Evolutionary conservation across 2,113 vertebrate species (phyloP).

Genomic region (Pao palembangensis): DNA sequence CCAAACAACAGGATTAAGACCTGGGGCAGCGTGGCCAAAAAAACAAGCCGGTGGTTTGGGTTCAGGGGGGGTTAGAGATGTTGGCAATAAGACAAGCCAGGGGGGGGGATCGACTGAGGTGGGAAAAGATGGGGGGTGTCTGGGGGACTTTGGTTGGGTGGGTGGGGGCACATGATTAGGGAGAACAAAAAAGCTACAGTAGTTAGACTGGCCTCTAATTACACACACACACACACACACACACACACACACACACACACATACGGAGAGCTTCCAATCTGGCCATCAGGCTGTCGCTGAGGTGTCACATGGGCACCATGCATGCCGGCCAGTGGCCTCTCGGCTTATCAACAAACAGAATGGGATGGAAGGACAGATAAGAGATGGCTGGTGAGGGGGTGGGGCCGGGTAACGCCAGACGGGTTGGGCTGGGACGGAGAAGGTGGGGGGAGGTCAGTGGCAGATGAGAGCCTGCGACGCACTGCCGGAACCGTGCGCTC

Average conservation of each 20-base stretch:
- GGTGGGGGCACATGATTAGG: slow-evolving; percentile 45
- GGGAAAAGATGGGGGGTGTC: too few species aligned
- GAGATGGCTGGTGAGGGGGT: slow-evolving; percentile 55
- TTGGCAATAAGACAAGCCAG: slow-evolving; percentile 47
- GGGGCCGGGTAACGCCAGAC: slow-evolving; percentile 30
- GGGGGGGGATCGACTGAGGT: slow-evolving; percentile 5
- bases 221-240: slow-evolving; percentile 31
- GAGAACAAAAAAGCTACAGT: slow-evolving; percentile 67
- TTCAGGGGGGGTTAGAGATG: slow-evolving; percentile 20
- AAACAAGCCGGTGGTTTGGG: slow-evolving; percentile 44
- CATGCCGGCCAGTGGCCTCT: slow-evolving; percentile 65
- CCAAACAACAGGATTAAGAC: slow-evolving; percentile 72
- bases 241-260: slow-evolving; percentile 28
- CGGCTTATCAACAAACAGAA: slow-evolving; percentile 70
- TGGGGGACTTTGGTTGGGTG: neutral
- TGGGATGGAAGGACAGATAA: slow-evolving; percentile 65
- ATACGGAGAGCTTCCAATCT: slow-evolving; percentile 60
- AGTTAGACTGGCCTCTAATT: slow-evolving; percentile 50
- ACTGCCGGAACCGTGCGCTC: slow-evolving; percentile 15
- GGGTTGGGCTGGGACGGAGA: slow-evolving; percentile 12
- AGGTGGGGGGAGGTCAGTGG: slow-evolving; percentile 28
- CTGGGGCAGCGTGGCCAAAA: slow-evolving; percentile 49
- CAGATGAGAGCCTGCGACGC: slow-evolving; percentile 36
- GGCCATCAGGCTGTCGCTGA: slow-evolving; percentile 68
- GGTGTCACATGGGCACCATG: slow-evolving; percentile 70